Base-by-base conservation (phyloP, 2,797 vertebrate genomes). In the Nannoperca obscura region DNA sequence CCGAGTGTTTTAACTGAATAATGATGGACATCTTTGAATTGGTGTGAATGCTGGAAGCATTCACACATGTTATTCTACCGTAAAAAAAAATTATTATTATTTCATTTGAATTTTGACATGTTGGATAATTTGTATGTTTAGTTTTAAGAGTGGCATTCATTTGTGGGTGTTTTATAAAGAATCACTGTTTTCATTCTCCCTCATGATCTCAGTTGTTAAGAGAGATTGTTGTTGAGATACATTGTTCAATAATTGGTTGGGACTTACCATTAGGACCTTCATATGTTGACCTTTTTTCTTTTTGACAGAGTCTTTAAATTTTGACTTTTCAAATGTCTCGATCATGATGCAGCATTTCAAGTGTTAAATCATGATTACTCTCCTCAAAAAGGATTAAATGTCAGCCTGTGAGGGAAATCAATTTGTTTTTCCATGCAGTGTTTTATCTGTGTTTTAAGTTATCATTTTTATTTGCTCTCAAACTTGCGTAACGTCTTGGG, bases 1-100 rank as follows among this genome's bases (percentile, higher is more conserved):
- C 66, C 50, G 72, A 74, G 54, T 87, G 54, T 87, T 91, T 91
- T 89, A 81, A 88, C 74, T 78, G 44, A 85, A 79, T 83, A 72
- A 80, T 64, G 67, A 69, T 67, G 73, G 57, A 40, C 7, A 7
- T 78, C 4, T 27, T 50, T 84, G 40, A 58, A 73, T 87, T 27
- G 24, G 24, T 27, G 24, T 27, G 24, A 27, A 27, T 27, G 24
- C 24, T 27, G 24, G 24, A 27, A 27, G 24, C 24, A 27, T 27
- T 27, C 24, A 27, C 24, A 27, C 24, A 27, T 27, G 24, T 27
- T 27, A 27, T 27, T 27, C 24, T 27, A 27, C 24, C 1, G 24
- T 27, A 27, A 27, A n/a, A n/a, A n/a, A n/a, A n/a, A n/a, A n/a
- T n/a, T n/a, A n/a, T n/a, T n/a, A 27, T 27, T 27, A 27, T 27